These are phyloP conservation scores for Falcaria lacertinaria DNA, from an alignment of 2,888 invertebrate genomes.

Conservation along the genomic window DNA sequence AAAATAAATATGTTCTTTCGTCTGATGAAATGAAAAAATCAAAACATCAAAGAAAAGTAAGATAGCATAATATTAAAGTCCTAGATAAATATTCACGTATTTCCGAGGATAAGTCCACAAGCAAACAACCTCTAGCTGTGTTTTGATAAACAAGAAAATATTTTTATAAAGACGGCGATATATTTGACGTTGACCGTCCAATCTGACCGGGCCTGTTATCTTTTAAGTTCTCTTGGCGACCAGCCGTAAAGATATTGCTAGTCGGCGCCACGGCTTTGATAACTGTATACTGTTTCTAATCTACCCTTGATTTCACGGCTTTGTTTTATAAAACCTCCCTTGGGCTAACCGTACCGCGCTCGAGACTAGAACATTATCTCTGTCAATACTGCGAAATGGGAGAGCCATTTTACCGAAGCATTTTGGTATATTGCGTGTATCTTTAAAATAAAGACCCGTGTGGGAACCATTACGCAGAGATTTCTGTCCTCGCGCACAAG, in stretches of 20 bases:
- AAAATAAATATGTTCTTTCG: no score
- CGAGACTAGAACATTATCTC: slow-evolving; percentile 64
- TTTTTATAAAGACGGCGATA: slow-evolving; percentile 16
- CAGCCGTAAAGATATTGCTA: slow-evolving; percentile 43
- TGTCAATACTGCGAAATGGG: slow-evolving; percentile 66
- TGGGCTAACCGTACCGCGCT: slow-evolving; percentile 34
- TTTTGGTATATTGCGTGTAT: slow-evolving; percentile 68
- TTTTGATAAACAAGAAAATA: slow-evolving; percentile 8
- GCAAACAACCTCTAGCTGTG: neutral
- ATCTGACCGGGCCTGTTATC: slow-evolving; percentile 40
- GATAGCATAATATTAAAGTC: neutral
- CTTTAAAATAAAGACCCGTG: slow-evolving; percentile 60
- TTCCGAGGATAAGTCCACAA: neutral
- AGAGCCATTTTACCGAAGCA: slow-evolving; percentile 67
- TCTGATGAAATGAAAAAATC: no score
- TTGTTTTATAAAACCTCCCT: slow-evolving; percentile 63
- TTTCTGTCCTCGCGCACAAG: slow-evolving; percentile 52
- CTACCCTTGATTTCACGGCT: slow-evolving; percentile 55
- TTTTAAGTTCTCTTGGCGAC: slow-evolving; percentile 24
- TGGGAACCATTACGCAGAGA: slow-evolving; percentile 65
- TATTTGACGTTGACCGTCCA: slow-evolving; percentile 21
- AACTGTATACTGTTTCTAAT: slow-evolving; percentile 60
- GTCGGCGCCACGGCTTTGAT: slow-evolving; percentile 39
- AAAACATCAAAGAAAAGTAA: neutral
- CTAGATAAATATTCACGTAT: neutral